Evolutionary conservation across 2,888 invertebrate genomes (phyloP).

Genomic region (Tholera decimalis): DNA sequence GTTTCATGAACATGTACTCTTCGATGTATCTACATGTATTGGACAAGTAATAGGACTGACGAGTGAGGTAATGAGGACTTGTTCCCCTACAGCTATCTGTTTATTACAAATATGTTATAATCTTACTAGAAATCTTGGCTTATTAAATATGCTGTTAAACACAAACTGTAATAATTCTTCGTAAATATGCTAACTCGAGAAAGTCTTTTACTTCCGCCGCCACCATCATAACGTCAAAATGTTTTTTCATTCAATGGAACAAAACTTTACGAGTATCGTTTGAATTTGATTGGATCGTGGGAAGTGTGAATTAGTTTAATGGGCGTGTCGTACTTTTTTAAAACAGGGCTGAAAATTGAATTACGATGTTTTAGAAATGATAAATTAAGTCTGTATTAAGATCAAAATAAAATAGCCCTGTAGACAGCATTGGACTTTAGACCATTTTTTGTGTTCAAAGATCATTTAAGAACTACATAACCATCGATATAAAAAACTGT

Average conservation of each 20-base stretch:
- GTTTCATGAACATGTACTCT: not conserved
- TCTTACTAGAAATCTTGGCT: conserved; percentile 2
- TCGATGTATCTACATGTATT: not conserved
- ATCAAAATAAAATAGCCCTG: not conserved
- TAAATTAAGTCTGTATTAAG: not conserved
- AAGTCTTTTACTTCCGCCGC: not conserved
- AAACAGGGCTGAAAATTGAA: no score
- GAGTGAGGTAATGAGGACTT: conserved; percentile 29
- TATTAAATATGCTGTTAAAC: not conserved
- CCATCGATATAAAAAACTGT: conserved; percentile 1
- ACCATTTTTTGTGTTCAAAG: not conserved
- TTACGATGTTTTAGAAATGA: not conserved
- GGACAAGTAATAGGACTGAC: conserved; percentile 3
- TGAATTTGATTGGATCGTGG: not conserved
- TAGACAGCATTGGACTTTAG: no score
- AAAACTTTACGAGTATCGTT: not conserved
- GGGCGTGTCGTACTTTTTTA: no score
- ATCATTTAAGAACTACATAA: not conserved
- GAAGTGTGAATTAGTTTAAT: not conserved
- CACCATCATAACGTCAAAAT: not conserved
- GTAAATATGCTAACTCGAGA: not conserved
- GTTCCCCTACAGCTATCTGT: conserved; percentile 30
- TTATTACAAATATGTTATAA: conserved; percentile 24
- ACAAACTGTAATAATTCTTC: not conserved
- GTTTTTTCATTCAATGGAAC: not conserved